phyloP scores from a whole-genome alignment of 2,888 invertebrate genomes.

The Ornithoptera alexandrae region DNA sequence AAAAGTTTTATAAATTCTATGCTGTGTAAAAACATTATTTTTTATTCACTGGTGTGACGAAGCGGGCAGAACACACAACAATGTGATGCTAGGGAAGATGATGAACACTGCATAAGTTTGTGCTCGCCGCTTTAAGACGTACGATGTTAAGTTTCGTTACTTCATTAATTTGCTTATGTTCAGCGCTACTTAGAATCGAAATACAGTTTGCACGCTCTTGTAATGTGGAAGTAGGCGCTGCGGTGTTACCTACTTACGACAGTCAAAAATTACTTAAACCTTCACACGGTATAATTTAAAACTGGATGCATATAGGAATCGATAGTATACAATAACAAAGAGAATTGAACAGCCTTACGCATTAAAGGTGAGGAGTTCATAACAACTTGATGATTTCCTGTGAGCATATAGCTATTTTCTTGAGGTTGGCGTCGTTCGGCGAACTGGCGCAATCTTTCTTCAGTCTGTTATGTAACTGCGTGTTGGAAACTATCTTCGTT shows the following conservation, averaged over 20 bases:
- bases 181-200: too few species aligned
- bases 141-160: too few species aligned
- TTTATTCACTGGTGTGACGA: background rate
- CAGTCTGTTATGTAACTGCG: constrained; percentile 59
- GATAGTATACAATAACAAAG: background rate
- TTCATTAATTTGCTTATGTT: too few species aligned
- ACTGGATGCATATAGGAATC: background rate
- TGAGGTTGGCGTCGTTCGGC: constrained; percentile 50
- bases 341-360: constrained; percentile 38
- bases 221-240: too few species aligned
- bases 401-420: constrained; percentile 64
- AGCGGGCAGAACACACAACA: too few species aligned
- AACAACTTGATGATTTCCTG: constrained; percentile 68
- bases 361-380: constrained; percentile 43
- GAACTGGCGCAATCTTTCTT: constrained; percentile 57
- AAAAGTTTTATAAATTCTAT: constrained; percentile 17
- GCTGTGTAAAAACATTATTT: background rate
- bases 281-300: background rate
- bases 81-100: too few species aligned
- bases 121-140: too few species aligned
- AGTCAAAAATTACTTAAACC: too few species aligned
- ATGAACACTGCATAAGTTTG: too few species aligned
- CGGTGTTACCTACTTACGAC: too few species aligned
- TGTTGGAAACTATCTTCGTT: constrained; percentile 61
- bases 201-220: too few species aligned